Conservation (phyloP, 1,140 invertebrate species). For the Brachionus plicatilis region DNA sequence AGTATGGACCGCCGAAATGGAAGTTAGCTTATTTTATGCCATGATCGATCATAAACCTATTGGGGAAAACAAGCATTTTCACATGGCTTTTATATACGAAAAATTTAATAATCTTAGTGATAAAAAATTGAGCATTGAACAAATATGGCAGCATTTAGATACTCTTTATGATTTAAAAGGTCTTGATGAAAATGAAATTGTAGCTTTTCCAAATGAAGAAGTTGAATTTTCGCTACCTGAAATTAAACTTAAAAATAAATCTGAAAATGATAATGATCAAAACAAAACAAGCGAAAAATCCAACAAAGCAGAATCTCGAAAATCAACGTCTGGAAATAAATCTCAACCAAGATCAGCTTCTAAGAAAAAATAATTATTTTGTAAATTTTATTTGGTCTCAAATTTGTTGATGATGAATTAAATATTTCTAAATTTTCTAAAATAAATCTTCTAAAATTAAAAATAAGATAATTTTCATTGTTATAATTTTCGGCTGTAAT, state of each 20-base stretch:
- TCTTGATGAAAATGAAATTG: constrained; percentile 36
- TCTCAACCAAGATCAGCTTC: not conserved
- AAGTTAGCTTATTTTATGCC: constrained; percentile 34
- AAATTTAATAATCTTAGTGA: constrained; percentile 39
- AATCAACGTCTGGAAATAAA: not conserved
- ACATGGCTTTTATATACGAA: constrained; percentile 38
- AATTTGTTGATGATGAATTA: not conserved
- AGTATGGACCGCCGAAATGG: constrained; percentile 32
- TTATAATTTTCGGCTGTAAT: too few relatives aligned
- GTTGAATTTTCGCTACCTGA: constrained; percentile 4
- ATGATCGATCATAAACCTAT: constrained; percentile 40
- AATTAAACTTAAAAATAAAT: not conserved
- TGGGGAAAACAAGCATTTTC: constrained; percentile 33
- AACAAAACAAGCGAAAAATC: not conserved
- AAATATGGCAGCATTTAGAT: constrained; percentile 31
- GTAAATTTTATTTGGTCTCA: not conserved
- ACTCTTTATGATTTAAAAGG: constrained; percentile 24
- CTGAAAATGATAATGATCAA: not conserved
- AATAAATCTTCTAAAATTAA: not conserved
- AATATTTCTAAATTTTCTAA: not conserved
- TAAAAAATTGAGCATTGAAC: constrained; percentile 16
- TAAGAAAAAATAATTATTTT: not conserved
- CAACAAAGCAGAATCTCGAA: not conserved
- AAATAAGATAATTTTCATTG: too few relatives aligned
- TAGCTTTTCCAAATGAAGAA: constrained; percentile 31